Conservation (phyloP, 2,113 vertebrate genomes). For the Casuarius casuarius region DNA sequence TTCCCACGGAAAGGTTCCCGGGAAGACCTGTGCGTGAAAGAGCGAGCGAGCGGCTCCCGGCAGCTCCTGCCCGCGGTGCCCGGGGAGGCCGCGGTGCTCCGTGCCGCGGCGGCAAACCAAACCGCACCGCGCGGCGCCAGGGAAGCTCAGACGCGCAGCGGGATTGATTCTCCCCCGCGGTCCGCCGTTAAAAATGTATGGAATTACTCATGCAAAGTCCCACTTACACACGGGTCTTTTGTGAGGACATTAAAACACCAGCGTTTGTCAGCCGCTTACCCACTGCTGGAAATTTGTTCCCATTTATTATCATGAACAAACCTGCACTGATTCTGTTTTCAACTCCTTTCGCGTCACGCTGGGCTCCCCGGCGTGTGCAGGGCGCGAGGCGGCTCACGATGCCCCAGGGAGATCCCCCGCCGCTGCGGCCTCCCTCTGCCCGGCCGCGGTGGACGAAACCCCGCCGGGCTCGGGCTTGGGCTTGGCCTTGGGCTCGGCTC, state of each 20-base stretch:
- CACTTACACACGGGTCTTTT: neutral
- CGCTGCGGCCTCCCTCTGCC: too few relatives aligned
- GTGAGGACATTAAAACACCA: neutral
- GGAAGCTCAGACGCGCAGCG: neutral
- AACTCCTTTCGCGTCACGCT: neutral
- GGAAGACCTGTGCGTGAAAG: accelerated
- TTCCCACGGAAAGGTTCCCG: accelerated
- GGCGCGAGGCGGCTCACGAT: too few relatives aligned
- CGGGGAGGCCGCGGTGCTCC: too few relatives aligned
- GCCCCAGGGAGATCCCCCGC: neutral
- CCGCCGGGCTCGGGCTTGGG: neutral
- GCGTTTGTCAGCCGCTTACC: neutral
- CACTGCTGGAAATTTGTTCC: neutral
- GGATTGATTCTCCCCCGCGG: conserved; percentile 37
- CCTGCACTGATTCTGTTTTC: neutral
- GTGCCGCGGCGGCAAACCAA: too few relatives aligned
- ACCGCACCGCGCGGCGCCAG: neutral
- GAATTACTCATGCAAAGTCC: conserved; percentile 47
- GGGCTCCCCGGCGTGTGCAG: neutral
- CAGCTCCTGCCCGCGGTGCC: neutral
- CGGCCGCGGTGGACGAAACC: neutral
- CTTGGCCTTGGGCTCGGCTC: too few relatives aligned
- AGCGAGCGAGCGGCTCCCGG: neutral
- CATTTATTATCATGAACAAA: neutral
- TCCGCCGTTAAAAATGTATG: conserved; percentile 27